Conservation (phyloP, 2,888 invertebrate genomes). For the Escarpia spicata region DNA sequence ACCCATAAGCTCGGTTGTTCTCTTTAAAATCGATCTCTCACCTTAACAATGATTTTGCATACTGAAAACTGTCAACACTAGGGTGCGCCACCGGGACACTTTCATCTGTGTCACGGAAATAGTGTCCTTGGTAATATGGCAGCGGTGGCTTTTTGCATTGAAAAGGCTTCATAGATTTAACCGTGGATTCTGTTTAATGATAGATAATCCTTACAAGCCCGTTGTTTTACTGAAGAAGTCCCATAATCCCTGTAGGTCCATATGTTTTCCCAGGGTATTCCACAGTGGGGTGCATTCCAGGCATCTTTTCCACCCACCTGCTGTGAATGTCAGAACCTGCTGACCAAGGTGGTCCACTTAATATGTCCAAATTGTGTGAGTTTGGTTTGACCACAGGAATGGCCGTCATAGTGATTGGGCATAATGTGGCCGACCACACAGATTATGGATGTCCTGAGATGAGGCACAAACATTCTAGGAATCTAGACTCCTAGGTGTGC, state of each 20-base stretch:
- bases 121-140: too few relatives aligned
- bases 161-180: too few relatives aligned
- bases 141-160: too few relatives aligned
- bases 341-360: neutral
- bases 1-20: too few relatives aligned
- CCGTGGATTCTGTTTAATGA: too few relatives aligned
- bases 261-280: neutral
- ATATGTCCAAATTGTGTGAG: neutral
- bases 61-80: too few relatives aligned
- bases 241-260: neutral
- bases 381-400: constrained; percentile 14
- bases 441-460: neutral
- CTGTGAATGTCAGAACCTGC: neutral
- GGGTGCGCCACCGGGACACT: too few relatives aligned
- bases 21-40: too few relatives aligned
- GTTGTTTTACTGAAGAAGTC: neutral
- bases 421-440: neutral
- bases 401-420: neutral
- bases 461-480: neutral
- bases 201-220: too few relatives aligned
- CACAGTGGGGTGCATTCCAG: neutral
- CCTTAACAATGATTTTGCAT: too few relatives aligned
- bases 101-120: too few relatives aligned
- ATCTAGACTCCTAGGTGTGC: neutral
- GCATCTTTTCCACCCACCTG: neutral